phyloP scores from a whole-genome alignment of 2,113 vertebrate species.

The Gymnobelideus leadbeateri region DNA sequence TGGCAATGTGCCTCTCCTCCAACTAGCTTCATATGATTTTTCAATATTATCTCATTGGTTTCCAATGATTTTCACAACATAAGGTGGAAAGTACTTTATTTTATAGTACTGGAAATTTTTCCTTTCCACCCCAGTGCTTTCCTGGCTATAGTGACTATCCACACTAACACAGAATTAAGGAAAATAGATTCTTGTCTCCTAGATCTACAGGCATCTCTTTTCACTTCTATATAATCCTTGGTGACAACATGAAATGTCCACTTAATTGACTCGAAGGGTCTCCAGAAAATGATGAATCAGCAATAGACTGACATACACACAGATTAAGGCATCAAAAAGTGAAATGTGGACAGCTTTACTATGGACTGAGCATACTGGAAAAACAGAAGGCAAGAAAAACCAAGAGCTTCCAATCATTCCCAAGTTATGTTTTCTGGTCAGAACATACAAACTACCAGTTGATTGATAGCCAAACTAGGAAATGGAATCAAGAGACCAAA shows the following conservation, averaged over 20 bases:
- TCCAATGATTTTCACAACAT: neutral
- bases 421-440: neutral
- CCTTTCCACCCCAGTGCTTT: neutral
- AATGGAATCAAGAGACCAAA: neutral
- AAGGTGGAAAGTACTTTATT: neutral
- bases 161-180: neutral
- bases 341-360: neutral
- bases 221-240: neutral
- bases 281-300: neutral
- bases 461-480: neutral
- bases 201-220: neutral
- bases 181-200: neutral
- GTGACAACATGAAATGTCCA: neutral
- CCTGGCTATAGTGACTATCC: neutral
- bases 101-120: neutral
- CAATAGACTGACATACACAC: neutral
- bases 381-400: neutral
- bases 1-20: neutral
- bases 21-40: slow-evolving; percentile 32
- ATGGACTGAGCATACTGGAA: neutral
- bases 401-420: neutral
- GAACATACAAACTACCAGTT: neutral
- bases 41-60: neutral
- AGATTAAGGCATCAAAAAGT: neutral
- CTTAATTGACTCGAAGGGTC: neutral